Percentiles rank a stretch among this genome's conserved stretches.
These are phyloP conservation scores for Ophion obscuratus DNA, from an alignment of 2,888 invertebrate genomes.

Conservation along the genomic window DNA sequence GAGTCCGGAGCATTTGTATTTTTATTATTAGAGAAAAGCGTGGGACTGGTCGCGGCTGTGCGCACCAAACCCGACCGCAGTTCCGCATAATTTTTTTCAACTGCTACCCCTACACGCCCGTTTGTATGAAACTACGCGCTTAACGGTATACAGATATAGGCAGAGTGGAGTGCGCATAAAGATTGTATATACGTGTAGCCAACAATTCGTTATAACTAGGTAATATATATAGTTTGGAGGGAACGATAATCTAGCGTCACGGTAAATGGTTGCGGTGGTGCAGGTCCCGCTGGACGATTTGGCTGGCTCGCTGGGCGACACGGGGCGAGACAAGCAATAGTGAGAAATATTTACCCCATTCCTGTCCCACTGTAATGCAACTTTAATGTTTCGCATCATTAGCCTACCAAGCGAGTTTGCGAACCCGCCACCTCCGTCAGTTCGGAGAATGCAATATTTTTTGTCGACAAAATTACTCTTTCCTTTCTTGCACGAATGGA, in stretches of 20 bases:
- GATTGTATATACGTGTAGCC: slow-evolving; percentile 18
- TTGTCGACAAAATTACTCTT: slow-evolving; percentile 41
- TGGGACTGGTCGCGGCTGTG: slow-evolving; percentile 51
- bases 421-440: slow-evolving; percentile 30
- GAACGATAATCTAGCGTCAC: slow-evolving; percentile 65
- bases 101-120: slow-evolving; percentile 47
- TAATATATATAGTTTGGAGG: slow-evolving; percentile 17
- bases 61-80: slow-evolving; percentile 52
- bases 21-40: slow-evolving; percentile 50
- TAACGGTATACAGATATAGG: slow-evolving; percentile 21
- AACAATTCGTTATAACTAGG: slow-evolving; percentile 48
- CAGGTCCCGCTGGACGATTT: slow-evolving; percentile 48
- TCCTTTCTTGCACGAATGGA: slow-evolving; percentile 21
- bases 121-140: slow-evolving; percentile 41
- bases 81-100: slow-evolving; percentile 65
- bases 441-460: slow-evolving; percentile 54
- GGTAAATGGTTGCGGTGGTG: slow-evolving; percentile 64
- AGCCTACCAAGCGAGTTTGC: slow-evolving; percentile 60
- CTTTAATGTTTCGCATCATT: slow-evolving; percentile 71
- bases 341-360: slow-evolving; percentile 65
- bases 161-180: slow-evolving; percentile 8
- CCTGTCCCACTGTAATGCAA: slow-evolving; percentile 66
- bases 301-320: slow-evolving; percentile 54
- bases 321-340: slow-evolving; percentile 60
- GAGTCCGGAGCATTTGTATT: slow-evolving; percentile 45